Evolutionary conservation across 2,888 invertebrate species (phyloP).

Genomic region (Antitype chi): DNA sequence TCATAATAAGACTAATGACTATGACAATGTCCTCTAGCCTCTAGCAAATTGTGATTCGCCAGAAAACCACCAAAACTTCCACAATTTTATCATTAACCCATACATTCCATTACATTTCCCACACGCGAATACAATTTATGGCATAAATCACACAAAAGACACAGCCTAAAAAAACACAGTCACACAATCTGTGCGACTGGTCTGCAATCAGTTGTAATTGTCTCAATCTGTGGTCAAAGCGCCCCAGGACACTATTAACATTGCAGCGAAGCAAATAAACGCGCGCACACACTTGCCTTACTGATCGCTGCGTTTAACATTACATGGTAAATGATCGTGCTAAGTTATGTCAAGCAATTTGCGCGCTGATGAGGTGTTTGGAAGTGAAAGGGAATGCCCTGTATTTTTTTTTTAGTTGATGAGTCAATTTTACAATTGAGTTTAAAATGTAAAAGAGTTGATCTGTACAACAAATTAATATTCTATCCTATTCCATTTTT

Average conservation of each 20-base stretch:
- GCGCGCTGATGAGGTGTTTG: conserved; percentile 42
- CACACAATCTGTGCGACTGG: conserved; percentile 76
- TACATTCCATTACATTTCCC: conserved; percentile 61
- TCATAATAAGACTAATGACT: conserved; percentile 3
- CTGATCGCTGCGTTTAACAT: conserved; percentile 56
- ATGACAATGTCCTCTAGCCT: conserved; percentile 43
- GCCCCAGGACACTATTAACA: conserved; percentile 86
- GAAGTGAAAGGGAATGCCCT: conserved; percentile 25
- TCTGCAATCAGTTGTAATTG: conserved; percentile 86
- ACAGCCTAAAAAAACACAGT: conserved; percentile 64
- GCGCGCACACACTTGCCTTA: conserved; percentile 65
- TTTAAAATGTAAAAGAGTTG: neutral
- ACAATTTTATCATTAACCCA: conserved; percentile 49
- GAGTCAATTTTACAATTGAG: neutral
- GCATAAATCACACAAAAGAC: conserved; percentile 77
- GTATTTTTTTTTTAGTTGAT: conserved; percentile 15
- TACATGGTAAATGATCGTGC: conserved; percentile 53
- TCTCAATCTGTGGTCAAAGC: conserved; percentile 78
- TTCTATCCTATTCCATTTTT: too few relatives aligned
- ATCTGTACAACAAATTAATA: neutral
- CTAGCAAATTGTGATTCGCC: conserved; percentile 20
- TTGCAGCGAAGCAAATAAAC: conserved; percentile 75
- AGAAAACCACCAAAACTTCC: conserved; percentile 24
- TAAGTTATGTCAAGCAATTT: conserved; percentile 57
- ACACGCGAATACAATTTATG: conserved; percentile 77